These are phyloP conservation scores for Frankliniella intonsa DNA, from an alignment of 2,888 invertebrate genomes.

Conservation along the genomic window DNA sequence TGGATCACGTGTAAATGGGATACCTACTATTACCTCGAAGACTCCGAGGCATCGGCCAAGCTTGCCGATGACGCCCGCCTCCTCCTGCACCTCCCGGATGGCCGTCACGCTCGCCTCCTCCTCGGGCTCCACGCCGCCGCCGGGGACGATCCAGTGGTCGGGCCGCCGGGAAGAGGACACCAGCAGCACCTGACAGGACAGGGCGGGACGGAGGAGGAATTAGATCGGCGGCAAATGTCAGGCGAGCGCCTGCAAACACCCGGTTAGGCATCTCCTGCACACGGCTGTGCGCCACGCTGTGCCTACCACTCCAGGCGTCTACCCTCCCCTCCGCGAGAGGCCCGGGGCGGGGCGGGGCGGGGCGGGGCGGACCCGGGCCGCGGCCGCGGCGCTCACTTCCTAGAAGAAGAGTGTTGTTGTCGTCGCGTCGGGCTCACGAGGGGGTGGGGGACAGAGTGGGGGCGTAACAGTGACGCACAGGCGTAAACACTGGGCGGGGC, in stretches of 20 bases:
- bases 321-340: background rate
- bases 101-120: conserved; percentile 86
- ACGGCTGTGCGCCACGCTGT: conserved; percentile 29
- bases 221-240: background rate
- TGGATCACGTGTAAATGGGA: background rate
- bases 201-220: conserved; percentile 5
- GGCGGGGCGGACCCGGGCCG: no score
- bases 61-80: conserved; percentile 90
- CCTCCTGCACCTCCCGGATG: conserved; percentile 88
- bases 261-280: conserved; percentile 24
- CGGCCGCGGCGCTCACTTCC: no score
- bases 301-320: background rate
- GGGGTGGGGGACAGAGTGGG: no score
- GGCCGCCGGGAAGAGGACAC: conserved; percentile 88
- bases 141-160: conserved; percentile 94
- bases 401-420: no score
- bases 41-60: conserved; percentile 85
- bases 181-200: conserved; percentile 68
- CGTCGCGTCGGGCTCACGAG: background rate
- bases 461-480: no score
- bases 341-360: no score
- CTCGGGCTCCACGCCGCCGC: conserved; percentile 94
- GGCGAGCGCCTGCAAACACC: background rate
- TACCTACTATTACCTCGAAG: conserved; percentile 70
- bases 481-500: no score